Base-by-base conservation (phyloP, 1,140 invertebrate species). In the Pseudomyrmex pallidus region DNA sequence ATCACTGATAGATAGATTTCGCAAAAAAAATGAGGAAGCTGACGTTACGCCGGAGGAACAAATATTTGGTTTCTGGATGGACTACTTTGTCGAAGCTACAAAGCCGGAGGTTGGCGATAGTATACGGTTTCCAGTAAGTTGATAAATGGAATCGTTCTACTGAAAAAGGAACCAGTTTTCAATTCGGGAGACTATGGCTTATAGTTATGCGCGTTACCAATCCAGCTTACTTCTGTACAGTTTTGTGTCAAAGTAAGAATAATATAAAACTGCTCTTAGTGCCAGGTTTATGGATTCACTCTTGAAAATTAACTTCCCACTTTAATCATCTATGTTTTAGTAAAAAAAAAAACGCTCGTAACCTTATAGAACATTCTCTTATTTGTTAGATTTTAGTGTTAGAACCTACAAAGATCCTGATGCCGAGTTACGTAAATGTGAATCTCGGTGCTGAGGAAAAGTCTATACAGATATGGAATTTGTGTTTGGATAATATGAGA, bases 11-110 rank as follows among this genome's bases (percentile, higher is more conserved):
- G 98, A 98, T 94, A 96, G 97, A 72, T 99, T 98, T 95, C 95
- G 98, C 62, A 98, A 98, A 92, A 97, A 97, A 90, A 96, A 95
- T 82, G 97, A 97, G 84, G 96, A 97, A 74, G 91, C 93, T 17
- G 95, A 96, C 90, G 91, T 92, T 44, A 95, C 96, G 20, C 96
- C 97, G 0, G 98, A 98, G 93, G 97, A 98, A 92, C 96, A 98
- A 94, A 95, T 99, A 1, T 99, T 99, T 93, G 95, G 96, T 87
- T 99, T 99, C 94, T 99, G 99, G 99, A 98, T 99, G 96, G 99
- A 99, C 90, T 99, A 99, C 95, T 99, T 99, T 93, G 96, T 98
- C 5, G 99, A 99, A 94, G 98, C 98, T 2, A 98, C 97, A 17
- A 97, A 97, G 91, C 95, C 95, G 25, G 96, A 97, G 89, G 95